phyloP scores from a whole-genome alignment of 1,140 invertebrate genomes.

The Bombus consobrinus region DNA sequence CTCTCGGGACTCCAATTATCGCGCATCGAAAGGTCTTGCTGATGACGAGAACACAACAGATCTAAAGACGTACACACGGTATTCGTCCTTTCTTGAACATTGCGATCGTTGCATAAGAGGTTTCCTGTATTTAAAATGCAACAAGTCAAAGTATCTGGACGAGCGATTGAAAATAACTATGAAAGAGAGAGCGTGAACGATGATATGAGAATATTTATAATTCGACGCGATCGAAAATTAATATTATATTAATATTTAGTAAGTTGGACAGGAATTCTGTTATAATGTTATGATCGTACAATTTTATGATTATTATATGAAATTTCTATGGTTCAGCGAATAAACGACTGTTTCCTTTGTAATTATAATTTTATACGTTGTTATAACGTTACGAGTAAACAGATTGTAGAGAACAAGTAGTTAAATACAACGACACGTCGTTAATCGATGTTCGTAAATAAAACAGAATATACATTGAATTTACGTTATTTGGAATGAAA shows the following conservation, averaged over 20 bases:
- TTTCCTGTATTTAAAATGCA: neutral
- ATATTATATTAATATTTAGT: too few species aligned
- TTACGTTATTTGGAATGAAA: conserved; percentile 8
- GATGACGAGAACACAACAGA: conserved; percentile 14
- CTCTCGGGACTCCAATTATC: conserved; percentile 63
- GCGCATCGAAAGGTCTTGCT: conserved; percentile 56
- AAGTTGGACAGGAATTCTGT: too few species aligned
- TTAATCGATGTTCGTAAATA: neutral
- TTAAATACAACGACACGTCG: too few species aligned
- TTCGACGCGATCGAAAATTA: neutral
- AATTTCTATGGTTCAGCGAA: neutral
- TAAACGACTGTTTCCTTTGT: neutral
- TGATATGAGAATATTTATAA: neutral
- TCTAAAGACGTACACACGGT: neutral
- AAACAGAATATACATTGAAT: neutral
- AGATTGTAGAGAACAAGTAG: neutral
- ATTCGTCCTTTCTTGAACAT: neutral
- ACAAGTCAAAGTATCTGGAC: too few species aligned
- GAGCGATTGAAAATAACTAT: neutral
- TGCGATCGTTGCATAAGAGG: neutral
- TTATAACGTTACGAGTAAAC: neutral
- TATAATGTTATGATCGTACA: too few species aligned
- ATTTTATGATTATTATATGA: neutral
- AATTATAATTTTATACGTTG: too few species aligned
- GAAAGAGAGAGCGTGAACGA: neutral